phyloP scores from a whole-genome alignment of 2,797 vertebrate species.

The Acomys russatus region DNA sequence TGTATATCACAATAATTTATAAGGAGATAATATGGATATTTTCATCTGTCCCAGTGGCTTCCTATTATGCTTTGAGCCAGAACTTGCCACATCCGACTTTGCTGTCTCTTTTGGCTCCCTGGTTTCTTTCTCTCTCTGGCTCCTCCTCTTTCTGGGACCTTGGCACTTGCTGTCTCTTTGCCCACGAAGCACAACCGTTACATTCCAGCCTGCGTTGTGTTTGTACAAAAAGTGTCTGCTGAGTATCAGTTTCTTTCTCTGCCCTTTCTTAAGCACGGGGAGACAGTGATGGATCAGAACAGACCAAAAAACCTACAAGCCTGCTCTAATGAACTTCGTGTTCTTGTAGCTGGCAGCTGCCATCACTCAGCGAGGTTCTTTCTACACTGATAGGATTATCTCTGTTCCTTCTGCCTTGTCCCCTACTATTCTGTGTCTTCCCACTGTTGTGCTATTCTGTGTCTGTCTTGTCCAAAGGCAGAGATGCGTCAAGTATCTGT shows the following conservation, averaged over 20 bases:
- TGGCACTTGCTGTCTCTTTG: background rate
- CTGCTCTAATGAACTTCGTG: background rate
- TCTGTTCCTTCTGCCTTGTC: background rate
- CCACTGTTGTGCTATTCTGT: background rate
- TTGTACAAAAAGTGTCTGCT: background rate
- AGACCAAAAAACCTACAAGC: background rate
- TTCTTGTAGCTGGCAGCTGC: background rate
- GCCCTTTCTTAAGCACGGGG: background rate
- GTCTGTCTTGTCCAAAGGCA: background rate
- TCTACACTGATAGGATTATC: background rate
- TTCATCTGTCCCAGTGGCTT: background rate
- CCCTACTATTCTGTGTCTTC: background rate
- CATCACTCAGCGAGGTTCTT: background rate
- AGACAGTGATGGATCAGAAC: background rate
- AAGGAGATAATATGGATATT: background rate
- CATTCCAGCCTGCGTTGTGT: background rate
- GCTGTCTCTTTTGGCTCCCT: background rate
- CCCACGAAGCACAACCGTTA: background rate
- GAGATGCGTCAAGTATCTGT: background rate
- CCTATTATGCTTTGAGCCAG: background rate
- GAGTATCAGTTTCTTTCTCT: background rate
- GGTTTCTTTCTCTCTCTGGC: background rate
- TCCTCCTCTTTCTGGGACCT: background rate
- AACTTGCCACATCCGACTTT: background rate
- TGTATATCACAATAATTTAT: background rate